These are phyloP conservation scores for Margarornis squamiger DNA, from an alignment of 2,797 vertebrate genomes.

Conservation along the genomic window DNA sequence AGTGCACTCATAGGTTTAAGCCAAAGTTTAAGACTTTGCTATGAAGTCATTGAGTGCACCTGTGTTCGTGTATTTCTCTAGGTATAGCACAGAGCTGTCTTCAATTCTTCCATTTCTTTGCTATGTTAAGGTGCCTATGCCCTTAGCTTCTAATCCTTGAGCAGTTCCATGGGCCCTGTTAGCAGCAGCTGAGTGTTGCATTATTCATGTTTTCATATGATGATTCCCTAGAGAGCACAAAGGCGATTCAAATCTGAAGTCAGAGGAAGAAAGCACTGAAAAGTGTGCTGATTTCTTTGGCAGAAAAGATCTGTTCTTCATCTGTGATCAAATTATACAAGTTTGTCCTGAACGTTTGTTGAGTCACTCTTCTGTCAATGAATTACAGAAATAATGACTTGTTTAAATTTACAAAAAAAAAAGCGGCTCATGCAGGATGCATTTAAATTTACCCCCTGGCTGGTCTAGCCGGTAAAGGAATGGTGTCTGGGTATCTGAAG, in stretches of 20 bases:
- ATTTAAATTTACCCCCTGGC: neutral
- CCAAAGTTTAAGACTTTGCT: neutral
- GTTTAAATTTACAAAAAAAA: neutral
- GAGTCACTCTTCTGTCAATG: neutral
- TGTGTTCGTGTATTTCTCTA: neutral
- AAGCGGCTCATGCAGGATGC: neutral
- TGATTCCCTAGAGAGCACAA: neutral
- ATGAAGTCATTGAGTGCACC: neutral
- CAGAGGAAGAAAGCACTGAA: neutral
- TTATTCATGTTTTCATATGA: neutral
- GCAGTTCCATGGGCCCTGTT: neutral
- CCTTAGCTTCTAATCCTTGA: neutral
- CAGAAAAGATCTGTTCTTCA: neutral
- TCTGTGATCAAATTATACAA: neutral
- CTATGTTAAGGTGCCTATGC: fast-evolving
- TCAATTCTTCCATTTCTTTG: neutral
- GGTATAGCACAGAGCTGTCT: neutral
- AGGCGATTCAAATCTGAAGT: neutral
- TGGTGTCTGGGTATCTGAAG: neutral
- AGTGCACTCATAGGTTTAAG: neutral
- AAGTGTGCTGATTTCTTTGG: neutral
- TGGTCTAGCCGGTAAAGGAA: neutral
- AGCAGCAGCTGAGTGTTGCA: neutral
- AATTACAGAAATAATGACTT: neutral
- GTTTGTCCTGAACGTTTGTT: neutral